Percentiles rank a stretch among this genome's conserved stretches.
Conservation (phyloP, 2,797 vertebrate genomes). For the Paratrypauchen microcephalus region DNA sequence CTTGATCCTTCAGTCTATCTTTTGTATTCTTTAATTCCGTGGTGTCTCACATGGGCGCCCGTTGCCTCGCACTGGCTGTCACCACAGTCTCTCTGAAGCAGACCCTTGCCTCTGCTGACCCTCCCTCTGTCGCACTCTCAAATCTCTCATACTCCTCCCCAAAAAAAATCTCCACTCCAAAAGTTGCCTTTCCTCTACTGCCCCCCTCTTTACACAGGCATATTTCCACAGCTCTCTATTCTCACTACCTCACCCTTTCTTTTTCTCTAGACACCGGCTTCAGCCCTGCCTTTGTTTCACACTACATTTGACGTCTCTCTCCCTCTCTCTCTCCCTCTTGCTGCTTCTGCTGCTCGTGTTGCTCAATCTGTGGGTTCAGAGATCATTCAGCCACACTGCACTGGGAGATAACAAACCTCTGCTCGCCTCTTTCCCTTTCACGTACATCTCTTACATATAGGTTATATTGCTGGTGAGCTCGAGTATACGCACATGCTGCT, state of each 20-base stretch:
- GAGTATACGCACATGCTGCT: constrained; percentile 45
- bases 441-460: constrained; percentile 46
- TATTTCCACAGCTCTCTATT: constrained; percentile 8
- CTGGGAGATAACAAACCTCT: constrained; percentile 71
- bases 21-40: constrained; percentile 51
- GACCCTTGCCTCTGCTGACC: constrained; percentile 43
- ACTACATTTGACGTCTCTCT: constrained; percentile 35
- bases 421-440: constrained; percentile 33
- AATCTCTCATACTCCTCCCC: constrained; percentile 59
- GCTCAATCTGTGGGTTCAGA: constrained; percentile 77
- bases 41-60: constrained; percentile 61
- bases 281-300: constrained; percentile 39
- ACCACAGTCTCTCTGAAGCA: constrained; percentile 45
- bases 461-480: constrained; percentile 45
- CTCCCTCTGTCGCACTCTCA: constrained; percentile 25
- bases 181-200: constrained; percentile 32
- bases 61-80: constrained; percentile 62
- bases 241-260: constrained; percentile 9
- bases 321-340: constrained; percentile 2
- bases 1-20: constrained; percentile 34
- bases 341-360: constrained; percentile 37
- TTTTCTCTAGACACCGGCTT: not conserved
- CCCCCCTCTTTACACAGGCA: constrained; percentile 19
- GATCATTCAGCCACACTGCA: constrained; percentile 63
- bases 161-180: constrained; percentile 38